These are phyloP conservation scores for Serrognathus titanus DNA, from an alignment of 2,888 invertebrate species.

Conservation along the genomic window DNA sequence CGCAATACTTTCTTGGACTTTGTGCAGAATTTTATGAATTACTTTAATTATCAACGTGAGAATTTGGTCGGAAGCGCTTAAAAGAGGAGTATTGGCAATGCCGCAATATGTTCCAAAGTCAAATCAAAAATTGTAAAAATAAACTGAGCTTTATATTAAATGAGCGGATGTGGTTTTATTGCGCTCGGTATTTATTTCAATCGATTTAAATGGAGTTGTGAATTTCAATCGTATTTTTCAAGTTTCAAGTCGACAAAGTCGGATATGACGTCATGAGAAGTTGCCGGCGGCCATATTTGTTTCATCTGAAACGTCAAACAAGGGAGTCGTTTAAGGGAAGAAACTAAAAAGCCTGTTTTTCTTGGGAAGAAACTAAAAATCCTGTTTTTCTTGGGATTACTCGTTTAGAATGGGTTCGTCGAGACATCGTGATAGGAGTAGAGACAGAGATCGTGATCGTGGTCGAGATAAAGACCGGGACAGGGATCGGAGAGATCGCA, in stretches of 20 bases:
- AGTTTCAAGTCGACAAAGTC: not conserved
- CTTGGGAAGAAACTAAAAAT: too few relatives aligned
- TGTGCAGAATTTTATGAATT: too few relatives aligned
- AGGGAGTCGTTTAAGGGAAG: too few relatives aligned
- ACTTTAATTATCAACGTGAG: too few relatives aligned
- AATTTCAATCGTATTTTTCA: not conserved
- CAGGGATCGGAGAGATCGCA: slow-evolving; percentile 22
- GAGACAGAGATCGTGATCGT: slow-evolving; percentile 22
- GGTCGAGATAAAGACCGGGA: slow-evolving; percentile 32
- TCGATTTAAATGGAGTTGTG: not conserved
- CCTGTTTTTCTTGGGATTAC: too few relatives aligned
- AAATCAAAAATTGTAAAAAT: too few relatives aligned
- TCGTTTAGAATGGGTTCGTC: slow-evolving; percentile 51
- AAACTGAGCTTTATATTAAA: too few relatives aligned
- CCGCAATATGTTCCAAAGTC: too few relatives aligned
- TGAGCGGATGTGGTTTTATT: too few relatives aligned
- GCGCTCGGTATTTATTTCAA: not conserved
- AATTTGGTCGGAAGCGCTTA: too few relatives aligned
- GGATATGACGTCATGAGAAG: slow-evolving; percentile 5
- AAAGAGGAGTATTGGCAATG: too few relatives aligned
- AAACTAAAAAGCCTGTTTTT: not conserved
- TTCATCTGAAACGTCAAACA: not conserved
- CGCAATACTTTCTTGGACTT: too few relatives aligned
- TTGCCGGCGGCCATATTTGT: not conserved
- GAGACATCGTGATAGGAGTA: slow-evolving; percentile 50